A percentile compares a stretch with the other conserved stretches of the same genome.
phyloP scores from a whole-genome alignment of 2,888 invertebrate genomes.

The Gisinianus flammeolus region DNA sequence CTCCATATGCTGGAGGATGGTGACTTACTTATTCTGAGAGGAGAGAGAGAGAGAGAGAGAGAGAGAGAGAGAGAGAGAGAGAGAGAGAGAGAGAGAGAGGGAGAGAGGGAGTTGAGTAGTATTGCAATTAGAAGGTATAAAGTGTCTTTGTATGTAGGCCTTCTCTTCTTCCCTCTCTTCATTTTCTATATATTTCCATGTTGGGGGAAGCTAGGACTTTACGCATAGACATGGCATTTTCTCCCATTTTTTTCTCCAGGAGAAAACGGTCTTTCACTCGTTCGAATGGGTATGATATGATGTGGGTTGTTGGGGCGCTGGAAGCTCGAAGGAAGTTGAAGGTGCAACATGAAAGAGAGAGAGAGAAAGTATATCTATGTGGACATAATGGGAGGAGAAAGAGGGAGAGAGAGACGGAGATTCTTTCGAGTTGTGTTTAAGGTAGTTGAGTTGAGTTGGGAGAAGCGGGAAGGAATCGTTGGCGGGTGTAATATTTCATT shows the following conservation, averaged over 20 bases:
- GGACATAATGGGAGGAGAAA: neutral
- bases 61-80: conserved; percentile 24
- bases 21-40: neutral
- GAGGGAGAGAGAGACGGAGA: conserved; percentile 10
- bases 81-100: conserved; percentile 8
- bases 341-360: neutral
- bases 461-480: conserved; percentile 11
- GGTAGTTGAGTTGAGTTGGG: conserved; percentile 5
- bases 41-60: conserved; percentile 1
- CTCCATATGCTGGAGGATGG: too few species aligned
- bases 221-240: too few species aligned
- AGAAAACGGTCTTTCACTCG: too few species aligned
- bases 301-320: too few species aligned
- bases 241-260: too few species aligned
- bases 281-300: too few species aligned
- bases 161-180: too few species aligned
- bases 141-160: too few species aligned
- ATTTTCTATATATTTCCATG: too few species aligned
- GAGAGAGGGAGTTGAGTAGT: neutral
- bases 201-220: conserved; percentile 36
- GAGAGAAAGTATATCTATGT: conserved; percentile 15
- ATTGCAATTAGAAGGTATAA: neutral
- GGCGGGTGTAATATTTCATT: conserved; percentile 54
- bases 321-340: neutral
- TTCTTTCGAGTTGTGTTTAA: conserved; percentile 1